These are phyloP conservation scores for Psammodynastes pulverulentus DNA, from an alignment of 2,113 vertebrate genomes.

Conservation along the genomic window DNA sequence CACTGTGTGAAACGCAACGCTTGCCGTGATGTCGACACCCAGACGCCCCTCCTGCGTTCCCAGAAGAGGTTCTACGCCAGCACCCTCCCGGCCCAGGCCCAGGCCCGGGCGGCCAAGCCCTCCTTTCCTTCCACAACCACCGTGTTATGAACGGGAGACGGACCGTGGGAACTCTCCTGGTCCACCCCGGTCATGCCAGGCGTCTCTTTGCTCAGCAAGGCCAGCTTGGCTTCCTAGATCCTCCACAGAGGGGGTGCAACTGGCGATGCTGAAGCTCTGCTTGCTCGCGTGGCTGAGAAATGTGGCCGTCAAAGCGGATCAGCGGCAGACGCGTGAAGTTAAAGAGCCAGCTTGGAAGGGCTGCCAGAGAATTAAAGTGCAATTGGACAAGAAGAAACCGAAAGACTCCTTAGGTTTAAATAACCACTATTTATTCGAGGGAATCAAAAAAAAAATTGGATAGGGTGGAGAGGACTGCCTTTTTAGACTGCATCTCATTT, in stretches of 20 bases:
- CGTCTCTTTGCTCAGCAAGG: background rate
- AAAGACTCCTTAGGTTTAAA: background rate
- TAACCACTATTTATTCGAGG: background rate
- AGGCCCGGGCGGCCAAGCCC: conserved; percentile 5
- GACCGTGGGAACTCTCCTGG: background rate
- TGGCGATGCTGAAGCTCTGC: background rate
- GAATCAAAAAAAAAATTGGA: background rate
- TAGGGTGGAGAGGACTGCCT: background rate
- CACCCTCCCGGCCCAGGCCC: conserved; percentile 8
- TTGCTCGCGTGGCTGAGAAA: background rate
- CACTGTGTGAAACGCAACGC: conserved; percentile 63
- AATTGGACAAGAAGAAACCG: background rate
- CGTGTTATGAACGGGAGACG: conserved; percentile 56
- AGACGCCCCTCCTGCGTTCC: conserved; percentile 84
- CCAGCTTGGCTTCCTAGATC: too few relatives aligned
- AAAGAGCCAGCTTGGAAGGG: background rate
- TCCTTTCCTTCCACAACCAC: conserved; percentile 58
- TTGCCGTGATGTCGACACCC: conserved; percentile 77
- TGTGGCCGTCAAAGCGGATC: background rate
- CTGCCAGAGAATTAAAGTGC: background rate
- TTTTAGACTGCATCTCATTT: background rate
- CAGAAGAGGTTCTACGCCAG: conserved; percentile 79
- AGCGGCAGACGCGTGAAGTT: background rate
- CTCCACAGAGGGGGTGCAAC: background rate
- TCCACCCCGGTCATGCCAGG: background rate